Conservation (phyloP, 2,113 vertebrate species). For the Alces alces region DNA sequence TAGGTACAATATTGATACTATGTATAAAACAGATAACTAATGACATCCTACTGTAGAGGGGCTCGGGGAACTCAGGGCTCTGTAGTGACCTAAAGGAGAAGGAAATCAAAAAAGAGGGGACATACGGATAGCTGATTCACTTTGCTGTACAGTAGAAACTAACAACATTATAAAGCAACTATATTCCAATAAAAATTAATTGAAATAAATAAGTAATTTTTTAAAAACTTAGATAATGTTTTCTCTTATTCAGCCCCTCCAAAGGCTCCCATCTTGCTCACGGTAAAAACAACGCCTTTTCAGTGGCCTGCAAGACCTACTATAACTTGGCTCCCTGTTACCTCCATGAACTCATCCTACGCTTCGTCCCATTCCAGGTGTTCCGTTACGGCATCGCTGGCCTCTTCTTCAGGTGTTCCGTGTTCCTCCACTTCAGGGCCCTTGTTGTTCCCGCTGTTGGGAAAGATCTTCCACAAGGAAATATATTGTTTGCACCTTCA, state of each 20-base stretch:
- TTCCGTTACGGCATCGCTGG: background rate
- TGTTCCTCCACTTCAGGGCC: background rate
- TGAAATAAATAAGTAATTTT: background rate
- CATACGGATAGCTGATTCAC: background rate
- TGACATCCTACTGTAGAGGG: background rate
- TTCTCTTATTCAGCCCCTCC: background rate
- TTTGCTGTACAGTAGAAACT: background rate
- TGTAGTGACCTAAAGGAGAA: background rate
- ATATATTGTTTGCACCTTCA: background rate
- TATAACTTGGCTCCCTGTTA: background rate
- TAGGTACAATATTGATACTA: background rate
- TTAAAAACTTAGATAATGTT: background rate
- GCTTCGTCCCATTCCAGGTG: fast-evolving
- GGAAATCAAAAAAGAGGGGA: background rate
- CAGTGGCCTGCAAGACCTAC: background rate
- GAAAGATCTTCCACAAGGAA: background rate
- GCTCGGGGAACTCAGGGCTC: background rate
- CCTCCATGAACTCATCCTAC: background rate
- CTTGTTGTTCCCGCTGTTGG: background rate
- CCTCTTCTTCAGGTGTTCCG: background rate
- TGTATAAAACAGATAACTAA: background rate
- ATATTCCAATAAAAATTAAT: background rate
- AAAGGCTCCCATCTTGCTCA: background rate
- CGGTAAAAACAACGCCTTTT: background rate
- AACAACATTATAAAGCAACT: background rate